Evolutionary conservation across 1,140 invertebrate species (phyloP).

Genomic region (Neuroterus valhalla): DNA sequence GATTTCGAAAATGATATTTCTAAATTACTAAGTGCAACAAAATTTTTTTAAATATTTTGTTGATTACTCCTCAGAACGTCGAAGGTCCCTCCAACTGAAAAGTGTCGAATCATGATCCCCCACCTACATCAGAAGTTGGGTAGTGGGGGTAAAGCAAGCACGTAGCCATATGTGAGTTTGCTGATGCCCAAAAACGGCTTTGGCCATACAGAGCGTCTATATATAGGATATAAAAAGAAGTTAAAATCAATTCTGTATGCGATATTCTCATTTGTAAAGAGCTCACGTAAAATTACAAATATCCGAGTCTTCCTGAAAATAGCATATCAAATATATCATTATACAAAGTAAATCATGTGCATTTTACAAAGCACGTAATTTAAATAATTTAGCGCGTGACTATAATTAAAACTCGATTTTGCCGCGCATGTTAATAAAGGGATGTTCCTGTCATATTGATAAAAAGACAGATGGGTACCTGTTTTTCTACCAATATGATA

Average conservation of each 20-base stretch:
- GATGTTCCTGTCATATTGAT: not conserved
- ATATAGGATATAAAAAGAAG: not conserved
- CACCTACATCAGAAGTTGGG: too few relatives aligned
- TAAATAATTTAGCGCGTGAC: conserved; percentile 22
- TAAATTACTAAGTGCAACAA: too few relatives aligned
- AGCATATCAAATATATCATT: conserved; percentile 29
- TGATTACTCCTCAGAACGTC: too few relatives aligned
- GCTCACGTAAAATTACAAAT: conserved; percentile 23
- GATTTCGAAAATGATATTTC: too few relatives aligned
- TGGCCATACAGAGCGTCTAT: not conserved
- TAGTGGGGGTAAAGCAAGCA: too few relatives aligned
- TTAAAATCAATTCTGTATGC: conserved; percentile 14
- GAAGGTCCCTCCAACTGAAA: too few relatives aligned
- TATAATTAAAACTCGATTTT: conserved; percentile 7
- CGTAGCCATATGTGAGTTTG: too few relatives aligned
- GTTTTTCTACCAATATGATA: conserved; percentile 16
- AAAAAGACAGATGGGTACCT: conserved; percentile 4
- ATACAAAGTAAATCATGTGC: conserved; percentile 4
- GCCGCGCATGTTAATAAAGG: not conserved
- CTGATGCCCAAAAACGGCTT: too few relatives aligned
- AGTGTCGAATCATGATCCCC: too few relatives aligned
- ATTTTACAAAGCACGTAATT: not conserved
- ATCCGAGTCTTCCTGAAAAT: conserved; percentile 28
- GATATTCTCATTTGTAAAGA: conserved; percentile 27
- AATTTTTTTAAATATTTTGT: too few relatives aligned